Conservation (phyloP, 2,888 invertebrate species). For the Pilophorus perplexus region DNA sequence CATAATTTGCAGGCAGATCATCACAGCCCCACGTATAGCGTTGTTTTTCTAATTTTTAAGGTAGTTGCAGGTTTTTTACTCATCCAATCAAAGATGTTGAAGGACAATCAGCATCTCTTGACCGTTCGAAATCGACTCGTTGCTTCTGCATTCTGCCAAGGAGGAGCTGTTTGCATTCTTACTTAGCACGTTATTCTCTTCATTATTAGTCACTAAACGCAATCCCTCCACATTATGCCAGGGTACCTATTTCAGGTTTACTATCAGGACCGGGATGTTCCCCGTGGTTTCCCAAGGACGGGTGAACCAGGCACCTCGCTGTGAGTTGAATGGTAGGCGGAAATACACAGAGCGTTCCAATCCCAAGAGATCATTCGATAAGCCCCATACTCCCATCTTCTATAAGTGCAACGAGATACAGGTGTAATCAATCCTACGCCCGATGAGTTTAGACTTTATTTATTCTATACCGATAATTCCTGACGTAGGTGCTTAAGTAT, state of each 20-base stretch:
- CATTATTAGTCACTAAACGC: not conserved
- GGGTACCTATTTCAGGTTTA: not conserved
- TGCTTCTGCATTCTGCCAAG: slow-evolving; percentile 25
- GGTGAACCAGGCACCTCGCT: slow-evolving; percentile 11
- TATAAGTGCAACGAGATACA: too few relatives aligned
- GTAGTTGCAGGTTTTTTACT: too few relatives aligned
- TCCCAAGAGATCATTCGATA: slow-evolving; percentile 13
- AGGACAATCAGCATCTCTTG: too few relatives aligned
- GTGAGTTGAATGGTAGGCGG: slow-evolving; percentile 24
- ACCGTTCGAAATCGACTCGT: slow-evolving; percentile 21
- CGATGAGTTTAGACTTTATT: too few relatives aligned
- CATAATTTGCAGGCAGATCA: too few relatives aligned
- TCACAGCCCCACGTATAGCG: too few relatives aligned
- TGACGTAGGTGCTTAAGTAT: too few relatives aligned
- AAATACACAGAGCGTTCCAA: slow-evolving; percentile 14
- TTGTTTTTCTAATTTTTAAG: too few relatives aligned
- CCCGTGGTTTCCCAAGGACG: not conserved
- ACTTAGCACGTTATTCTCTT: slow-evolving; percentile 3
- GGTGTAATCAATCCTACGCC: too few relatives aligned
- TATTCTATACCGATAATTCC: too few relatives aligned
- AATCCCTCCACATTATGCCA: slow-evolving; percentile 3
- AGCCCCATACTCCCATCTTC: not conserved
- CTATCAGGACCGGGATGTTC: not conserved
- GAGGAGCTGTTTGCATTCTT: slow-evolving; percentile 18
- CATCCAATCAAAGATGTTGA: too few relatives aligned